phyloP scores from a whole-genome alignment of 2,888 invertebrate genomes.

The Megastigmus dorsalis region DNA sequence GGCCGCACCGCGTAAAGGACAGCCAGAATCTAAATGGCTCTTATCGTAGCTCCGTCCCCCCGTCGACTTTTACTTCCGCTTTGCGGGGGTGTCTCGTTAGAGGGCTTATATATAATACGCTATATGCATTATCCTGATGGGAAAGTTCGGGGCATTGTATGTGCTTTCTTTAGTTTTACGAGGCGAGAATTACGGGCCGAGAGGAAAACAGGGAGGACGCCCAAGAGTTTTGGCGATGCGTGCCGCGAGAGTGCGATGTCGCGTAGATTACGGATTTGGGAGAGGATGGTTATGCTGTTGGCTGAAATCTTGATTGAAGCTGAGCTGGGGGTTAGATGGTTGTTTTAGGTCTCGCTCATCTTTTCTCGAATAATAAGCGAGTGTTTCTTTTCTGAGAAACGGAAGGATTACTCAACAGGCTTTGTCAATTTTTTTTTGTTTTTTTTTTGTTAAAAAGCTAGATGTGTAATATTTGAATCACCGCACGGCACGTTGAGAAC shows the following conservation, averaged over 20 bases:
- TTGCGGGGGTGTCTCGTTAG: neutral
- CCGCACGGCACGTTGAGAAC: no score
- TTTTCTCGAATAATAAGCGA: no score
- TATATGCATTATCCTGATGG: slow-evolving; percentile 37
- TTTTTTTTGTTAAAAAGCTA: no score
- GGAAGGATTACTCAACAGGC: no score
- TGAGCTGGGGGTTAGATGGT: slow-evolving; percentile 13
- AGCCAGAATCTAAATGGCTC: neutral
- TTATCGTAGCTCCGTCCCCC: neutral
- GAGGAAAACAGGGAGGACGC: neutral
- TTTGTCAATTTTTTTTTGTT: no score
- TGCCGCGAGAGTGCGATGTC: no score
- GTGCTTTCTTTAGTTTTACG: slow-evolving; percentile 9
- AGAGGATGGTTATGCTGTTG: neutral
- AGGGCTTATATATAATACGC: neutral
- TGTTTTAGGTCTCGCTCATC: no score
- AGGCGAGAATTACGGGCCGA: slow-evolving; percentile 18
- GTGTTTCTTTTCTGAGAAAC: no score
- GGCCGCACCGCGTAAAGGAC: slow-evolving; percentile 1
- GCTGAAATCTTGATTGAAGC: slow-evolving; percentile 16
- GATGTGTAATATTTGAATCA: no score
- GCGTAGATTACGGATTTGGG: no score
- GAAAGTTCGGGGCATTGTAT: slow-evolving; percentile 11
- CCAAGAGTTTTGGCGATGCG: no score
- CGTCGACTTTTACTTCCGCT: neutral